phyloP scores from a whole-genome alignment of 2,113 vertebrate species.

The Ceratotherium simum region DNA sequence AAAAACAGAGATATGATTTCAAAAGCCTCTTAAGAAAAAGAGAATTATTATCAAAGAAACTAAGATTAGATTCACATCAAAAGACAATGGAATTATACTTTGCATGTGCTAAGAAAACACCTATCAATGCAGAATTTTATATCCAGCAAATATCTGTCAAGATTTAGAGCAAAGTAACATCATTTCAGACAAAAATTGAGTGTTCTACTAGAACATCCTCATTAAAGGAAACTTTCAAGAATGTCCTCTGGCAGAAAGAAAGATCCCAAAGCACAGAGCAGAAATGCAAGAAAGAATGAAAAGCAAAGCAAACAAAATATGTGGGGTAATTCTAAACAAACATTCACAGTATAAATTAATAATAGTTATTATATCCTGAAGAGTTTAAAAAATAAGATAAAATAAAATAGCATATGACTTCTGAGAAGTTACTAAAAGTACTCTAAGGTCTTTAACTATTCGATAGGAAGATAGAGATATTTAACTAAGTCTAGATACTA shows the following conservation, averaged over 20 bases:
- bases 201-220: not conserved
- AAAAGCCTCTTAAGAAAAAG: not conserved
- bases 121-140: not conserved
- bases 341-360: not conserved
- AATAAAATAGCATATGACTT: conserved; percentile 23
- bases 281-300: conserved; percentile 20
- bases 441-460: not conserved
- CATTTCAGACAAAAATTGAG: not conserved
- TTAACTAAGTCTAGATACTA: not conserved
- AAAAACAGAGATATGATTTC: not conserved
- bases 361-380: not conserved
- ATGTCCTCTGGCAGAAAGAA: not conserved
- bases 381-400: not conserved
- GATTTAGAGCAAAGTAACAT: not conserved
- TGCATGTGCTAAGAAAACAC: not conserved
- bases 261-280: not conserved
- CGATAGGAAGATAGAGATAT: not conserved
- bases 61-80: not conserved
- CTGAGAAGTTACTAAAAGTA: not conserved
- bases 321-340: not conserved
- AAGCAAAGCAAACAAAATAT: conserved; percentile 2
- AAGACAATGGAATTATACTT: not conserved
- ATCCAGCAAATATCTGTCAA: not conserved
- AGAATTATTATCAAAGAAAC: not conserved
- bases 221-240: conserved; percentile 9